Evolutionary conservation across 53 echinoderm and acorn worm species (phyloP).

Genomic region (Echinarachnius parma): DNA sequence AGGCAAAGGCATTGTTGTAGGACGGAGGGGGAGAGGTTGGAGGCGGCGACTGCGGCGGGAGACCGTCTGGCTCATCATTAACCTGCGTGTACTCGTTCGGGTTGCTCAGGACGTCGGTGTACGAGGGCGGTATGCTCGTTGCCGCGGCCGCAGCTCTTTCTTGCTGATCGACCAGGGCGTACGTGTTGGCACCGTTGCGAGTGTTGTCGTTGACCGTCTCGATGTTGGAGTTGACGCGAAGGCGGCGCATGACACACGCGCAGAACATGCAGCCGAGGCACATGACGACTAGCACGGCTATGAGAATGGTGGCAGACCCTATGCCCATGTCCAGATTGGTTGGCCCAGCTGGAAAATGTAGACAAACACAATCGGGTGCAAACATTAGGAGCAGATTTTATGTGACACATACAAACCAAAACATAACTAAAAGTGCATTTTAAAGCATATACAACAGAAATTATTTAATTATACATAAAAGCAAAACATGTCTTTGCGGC

Average conservation of each 20-base stretch:
- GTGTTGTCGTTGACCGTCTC: constrained; percentile 22
- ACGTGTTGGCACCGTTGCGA: constrained; percentile 10
- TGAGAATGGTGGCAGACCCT: constrained; percentile 29
- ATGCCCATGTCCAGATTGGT: constrained; percentile 27
- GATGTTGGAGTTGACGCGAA: constrained; percentile 22
- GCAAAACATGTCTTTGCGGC: no score
- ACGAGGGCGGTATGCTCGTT: constrained; percentile 31
- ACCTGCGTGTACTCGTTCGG: constrained; percentile 37
- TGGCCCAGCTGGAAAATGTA: no score
- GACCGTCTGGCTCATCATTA: not conserved
- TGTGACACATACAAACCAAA: no score
- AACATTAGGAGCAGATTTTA: no score
- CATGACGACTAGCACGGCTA: constrained; percentile 27
- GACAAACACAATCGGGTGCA: no score
- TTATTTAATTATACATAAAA: no score
- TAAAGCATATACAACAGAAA: no score
- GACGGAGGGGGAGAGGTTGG: constrained; percentile 23
- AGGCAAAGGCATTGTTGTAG: constrained; percentile 5
- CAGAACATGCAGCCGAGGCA: constrained; percentile 45
- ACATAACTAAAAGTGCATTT: no score
- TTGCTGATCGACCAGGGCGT: constrained; percentile 6
- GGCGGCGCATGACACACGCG: constrained; percentile 33
- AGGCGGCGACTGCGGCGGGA: constrained; percentile 18
- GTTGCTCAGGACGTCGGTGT: constrained; percentile 20
- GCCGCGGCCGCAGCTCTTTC: not conserved